Percentiles rank a stretch among this genome's conserved stretches.
phyloP scores from a whole-genome alignment of 2,113 vertebrate genomes.

The Lepisosteus oculatus region DNA sequence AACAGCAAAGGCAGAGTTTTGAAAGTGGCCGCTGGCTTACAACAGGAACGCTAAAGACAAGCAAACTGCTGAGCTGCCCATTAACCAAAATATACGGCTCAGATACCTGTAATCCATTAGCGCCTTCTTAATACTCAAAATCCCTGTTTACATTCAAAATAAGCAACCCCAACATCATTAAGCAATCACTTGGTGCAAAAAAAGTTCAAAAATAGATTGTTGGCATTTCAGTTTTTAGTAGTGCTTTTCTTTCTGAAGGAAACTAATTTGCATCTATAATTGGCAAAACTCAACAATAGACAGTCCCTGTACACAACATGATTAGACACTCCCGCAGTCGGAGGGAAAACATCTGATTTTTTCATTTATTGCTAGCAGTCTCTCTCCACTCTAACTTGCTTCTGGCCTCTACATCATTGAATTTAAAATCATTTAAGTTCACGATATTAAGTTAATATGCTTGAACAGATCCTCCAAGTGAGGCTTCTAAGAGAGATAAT shows the following conservation, averaged over 20 bases:
- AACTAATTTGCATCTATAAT: constrained; percentile 13
- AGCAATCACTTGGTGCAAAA: constrained; percentile 10
- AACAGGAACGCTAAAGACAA: not conserved
- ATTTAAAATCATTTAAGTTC: too few species aligned
- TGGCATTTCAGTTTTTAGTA: not conserved
- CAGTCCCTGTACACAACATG: constrained; percentile 1
- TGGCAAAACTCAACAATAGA: not conserved
- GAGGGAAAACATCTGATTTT: not conserved
- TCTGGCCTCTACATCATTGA: not conserved
- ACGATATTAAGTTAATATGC: not conserved
- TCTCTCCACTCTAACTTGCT: not conserved
- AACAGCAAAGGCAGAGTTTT: too few species aligned
- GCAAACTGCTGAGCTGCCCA: not conserved
- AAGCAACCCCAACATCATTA: not conserved
- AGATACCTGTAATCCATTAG: too few species aligned
- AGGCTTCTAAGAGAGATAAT: not conserved
- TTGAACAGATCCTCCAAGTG: not conserved
- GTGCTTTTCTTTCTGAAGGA: not conserved
- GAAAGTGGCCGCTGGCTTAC: not conserved
- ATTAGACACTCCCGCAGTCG: constrained; percentile 8
- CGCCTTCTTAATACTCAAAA: not conserved
- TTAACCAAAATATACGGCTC: not conserved
- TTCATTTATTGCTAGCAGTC: not conserved
- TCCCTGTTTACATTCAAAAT: constrained; percentile 5
- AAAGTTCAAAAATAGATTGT: not conserved